phyloP scores from a whole-genome alignment of 2,888 invertebrate genomes.

The Hypercompe scribonia region DNA sequence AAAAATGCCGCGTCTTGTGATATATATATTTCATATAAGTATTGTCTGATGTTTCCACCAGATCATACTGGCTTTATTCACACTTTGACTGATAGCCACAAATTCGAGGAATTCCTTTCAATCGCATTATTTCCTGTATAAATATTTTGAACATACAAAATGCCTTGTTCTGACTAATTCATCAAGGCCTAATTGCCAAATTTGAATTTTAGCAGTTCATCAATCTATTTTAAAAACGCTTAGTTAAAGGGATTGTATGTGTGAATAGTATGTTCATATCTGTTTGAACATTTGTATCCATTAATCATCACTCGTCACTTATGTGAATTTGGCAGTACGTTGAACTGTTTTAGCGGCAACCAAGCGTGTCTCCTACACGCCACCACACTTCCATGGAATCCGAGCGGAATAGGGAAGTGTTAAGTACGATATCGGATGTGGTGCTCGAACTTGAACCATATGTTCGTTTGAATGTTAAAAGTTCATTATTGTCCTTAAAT shows the following conservation, averaged over 20 bases:
- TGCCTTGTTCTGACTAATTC: too few species aligned
- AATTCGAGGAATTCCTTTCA: neutral
- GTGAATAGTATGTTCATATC: too few species aligned
- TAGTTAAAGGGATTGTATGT: too few species aligned
- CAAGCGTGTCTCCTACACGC: constrained; percentile 68
- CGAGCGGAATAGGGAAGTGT: constrained; percentile 42
- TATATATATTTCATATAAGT: neutral
- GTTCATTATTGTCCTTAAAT: neutral
- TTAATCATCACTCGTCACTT: constrained; percentile 23
- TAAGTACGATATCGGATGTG: constrained; percentile 1
- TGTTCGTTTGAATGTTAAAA: neutral
- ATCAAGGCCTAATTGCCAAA: too few species aligned
- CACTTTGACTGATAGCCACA: neutral
- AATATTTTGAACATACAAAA: neutral
- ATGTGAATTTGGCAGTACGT: constrained; percentile 51
- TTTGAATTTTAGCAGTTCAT: too few species aligned
- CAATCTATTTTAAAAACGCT: too few species aligned
- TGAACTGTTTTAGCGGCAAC: constrained; percentile 61
- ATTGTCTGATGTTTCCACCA: too few species aligned
- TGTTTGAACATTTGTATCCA: neutral
- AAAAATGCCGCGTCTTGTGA: neutral
- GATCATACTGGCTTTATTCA: too few species aligned
- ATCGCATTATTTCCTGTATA: too few species aligned
- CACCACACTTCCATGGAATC: constrained; percentile 19
- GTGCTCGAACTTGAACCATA: constrained; percentile 8